Evolutionary conservation across 2,888 invertebrate species (phyloP), one percentile per base, ranked within the genome.

Genomic region (Scaptomyza flava): DNA sequence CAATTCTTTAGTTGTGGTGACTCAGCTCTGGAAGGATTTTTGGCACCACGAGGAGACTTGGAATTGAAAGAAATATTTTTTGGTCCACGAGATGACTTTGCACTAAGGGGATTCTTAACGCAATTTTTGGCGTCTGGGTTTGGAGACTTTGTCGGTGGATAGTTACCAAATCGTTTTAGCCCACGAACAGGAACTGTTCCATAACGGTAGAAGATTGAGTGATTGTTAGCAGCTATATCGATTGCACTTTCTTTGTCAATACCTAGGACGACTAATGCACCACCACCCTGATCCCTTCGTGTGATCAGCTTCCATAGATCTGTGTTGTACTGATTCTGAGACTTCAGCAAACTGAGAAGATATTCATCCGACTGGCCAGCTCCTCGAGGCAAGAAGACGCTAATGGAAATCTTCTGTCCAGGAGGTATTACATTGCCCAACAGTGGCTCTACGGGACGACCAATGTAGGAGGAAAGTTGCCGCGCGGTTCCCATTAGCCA

Each of bases 161-260:
- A 30, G 0, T 36, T 50, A 6, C 33, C 50, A 23, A 20, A 14
- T 9, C 12, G 27, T n/a, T 47, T 52, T 1, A 72, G 31, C 1
- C 75, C 72, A 2, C 11, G 14, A 4, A 74, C 77, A 1, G 30
- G 9, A 6, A 77, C 38, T 1, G 14, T 52, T 52, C 77, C 47
- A 5, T 57, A 41, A 4, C 77, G 77, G 33, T 68, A 74, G n/a
- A 52, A 54, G 9, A 74, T 31, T 3, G 8, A 30, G 3, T 72
- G 33, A 8, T 14, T 72, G 9, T 77, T 67, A 8, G 47, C 52
- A 2, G 17, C 62, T 7, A 74, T 74, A 1, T 46, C 33, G 0
- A 3, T 0, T 2, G 74, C 74, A 14, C 77, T 77, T 1, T 9
- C 14, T 6, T 23, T 2, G 6, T 77, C 77, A 7, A 74, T 68